Percentiles rank a stretch among this genome's conserved stretches.
These are phyloP conservation scores for Plagodis dolabraria DNA, from an alignment of 2,888 invertebrate species.

Conservation along the genomic window DNA sequence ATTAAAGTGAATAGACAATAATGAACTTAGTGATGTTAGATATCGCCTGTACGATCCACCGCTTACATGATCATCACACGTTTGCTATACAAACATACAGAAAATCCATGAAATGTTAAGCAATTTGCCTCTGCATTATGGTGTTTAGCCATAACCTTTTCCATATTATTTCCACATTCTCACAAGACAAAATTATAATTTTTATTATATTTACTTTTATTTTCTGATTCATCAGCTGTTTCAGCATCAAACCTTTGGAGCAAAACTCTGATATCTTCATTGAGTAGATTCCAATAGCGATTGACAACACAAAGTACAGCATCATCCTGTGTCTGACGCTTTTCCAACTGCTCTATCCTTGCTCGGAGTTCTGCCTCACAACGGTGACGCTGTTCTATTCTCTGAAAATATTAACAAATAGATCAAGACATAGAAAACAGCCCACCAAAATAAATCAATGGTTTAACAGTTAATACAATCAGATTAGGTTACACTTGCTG, in stretches of 20 bases:
- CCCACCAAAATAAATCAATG: no score
- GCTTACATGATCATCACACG: no score
- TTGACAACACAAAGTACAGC: constrained; percentile 99
- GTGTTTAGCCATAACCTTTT: no score
- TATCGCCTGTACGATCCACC: no score
- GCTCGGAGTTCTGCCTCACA: constrained; percentile 95
- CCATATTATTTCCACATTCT: background rate
- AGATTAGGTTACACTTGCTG: background rate
- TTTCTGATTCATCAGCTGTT: constrained; percentile 97
- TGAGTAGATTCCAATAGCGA: constrained; percentile 97
- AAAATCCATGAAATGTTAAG: no score
- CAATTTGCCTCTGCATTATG: no score
- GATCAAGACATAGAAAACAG: background rate
- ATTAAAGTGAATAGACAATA: no score
- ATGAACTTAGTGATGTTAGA: no score
- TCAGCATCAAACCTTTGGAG: constrained; percentile 98
- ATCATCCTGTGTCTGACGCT: constrained; percentile 98
- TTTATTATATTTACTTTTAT: constrained; percentile 88
- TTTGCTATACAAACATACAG: no score
- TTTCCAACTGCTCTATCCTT: constrained; percentile 96
- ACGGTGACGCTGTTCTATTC: constrained; percentile 96
- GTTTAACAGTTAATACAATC: background rate
- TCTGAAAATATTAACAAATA: constrained; percentile 70
- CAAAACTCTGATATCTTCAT: constrained; percentile 97
- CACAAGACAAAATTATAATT: background rate